Evolutionary conservation across 2,797 vertebrate species (phyloP).

Genomic region (Danio kyathit): DNA sequence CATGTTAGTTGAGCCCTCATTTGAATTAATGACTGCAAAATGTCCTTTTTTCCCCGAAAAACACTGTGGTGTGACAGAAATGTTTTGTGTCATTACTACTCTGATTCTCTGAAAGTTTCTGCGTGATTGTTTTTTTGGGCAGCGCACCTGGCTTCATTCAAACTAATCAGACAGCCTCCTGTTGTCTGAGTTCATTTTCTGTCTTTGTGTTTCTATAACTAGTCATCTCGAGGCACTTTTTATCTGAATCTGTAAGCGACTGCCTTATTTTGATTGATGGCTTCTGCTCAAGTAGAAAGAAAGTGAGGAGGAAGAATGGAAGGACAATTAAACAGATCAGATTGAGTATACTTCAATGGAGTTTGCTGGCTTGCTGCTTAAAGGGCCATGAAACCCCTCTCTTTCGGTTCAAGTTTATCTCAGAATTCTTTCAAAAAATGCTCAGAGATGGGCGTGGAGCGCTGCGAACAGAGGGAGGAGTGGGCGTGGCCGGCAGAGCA

Average conservation of each 20-base stretch:
- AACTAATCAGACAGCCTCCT: not conserved
- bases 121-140: slow-evolving; percentile 1
- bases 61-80: not conserved
- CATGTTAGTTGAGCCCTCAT: slow-evolving; percentile 1
- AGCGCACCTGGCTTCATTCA: not conserved
- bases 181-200: not conserved
- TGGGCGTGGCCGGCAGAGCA: too few species aligned
- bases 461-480: too few species aligned
- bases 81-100: not conserved
- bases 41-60: not conserved
- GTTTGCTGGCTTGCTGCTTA: slow-evolving; percentile 2
- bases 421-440: too few species aligned
- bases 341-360: not conserved
- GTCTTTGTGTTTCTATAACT: slow-evolving; percentile 32
- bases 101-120: slow-evolving; percentile 25
- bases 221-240: not conserved
- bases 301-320: slow-evolving; percentile 5
- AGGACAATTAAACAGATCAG: not conserved
- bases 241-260: slow-evolving; percentile 3
- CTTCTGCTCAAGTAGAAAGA: slow-evolving; percentile 17
- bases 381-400: not conserved
- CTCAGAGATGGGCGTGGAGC: too few species aligned
- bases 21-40: slow-evolving; percentile 30
- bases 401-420: too few species aligned
- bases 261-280: not conserved